phyloP scores from a whole-genome alignment of 2,113 vertebrate genomes.

The Bufo bufo region DNA sequence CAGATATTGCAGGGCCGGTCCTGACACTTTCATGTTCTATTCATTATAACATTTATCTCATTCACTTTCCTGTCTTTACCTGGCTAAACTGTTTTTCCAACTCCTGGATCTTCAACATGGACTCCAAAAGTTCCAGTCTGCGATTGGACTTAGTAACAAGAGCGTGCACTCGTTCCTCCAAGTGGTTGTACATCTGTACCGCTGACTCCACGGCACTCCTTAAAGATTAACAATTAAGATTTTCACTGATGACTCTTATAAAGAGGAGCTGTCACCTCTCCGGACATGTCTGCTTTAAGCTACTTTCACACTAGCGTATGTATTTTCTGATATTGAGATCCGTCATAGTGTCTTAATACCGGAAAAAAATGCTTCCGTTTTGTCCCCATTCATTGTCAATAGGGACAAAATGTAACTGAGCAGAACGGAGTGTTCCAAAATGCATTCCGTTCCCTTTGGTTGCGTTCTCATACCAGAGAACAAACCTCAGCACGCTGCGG shows the following conservation, averaged over 20 bases:
- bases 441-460: no score
- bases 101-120: constrained; percentile 74
- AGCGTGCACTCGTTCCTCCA: constrained; percentile 87
- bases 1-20: neutral
- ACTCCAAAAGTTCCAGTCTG: constrained; percentile 80
- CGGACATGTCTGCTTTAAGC: no score
- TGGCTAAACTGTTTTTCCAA: constrained; percentile 75
- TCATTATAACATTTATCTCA: neutral
- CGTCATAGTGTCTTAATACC: no score
- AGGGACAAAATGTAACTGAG: no score
- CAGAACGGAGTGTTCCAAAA: no score
- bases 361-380: no score
- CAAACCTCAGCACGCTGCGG: no score
- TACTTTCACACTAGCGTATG: no score
- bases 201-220: constrained; percentile 79
- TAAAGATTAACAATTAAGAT: neutral
- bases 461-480: no score
- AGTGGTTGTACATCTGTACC: constrained; percentile 78
- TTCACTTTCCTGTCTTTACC: constrained; percentile 65
- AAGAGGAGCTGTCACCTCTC: no score
- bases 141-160: constrained; percentile 88
- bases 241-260: neutral
- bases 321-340: no score
- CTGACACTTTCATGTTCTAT: neutral
- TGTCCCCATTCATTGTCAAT: no score